Conservation (phyloP, 2,888 invertebrate genomes). For the Lucinisca nassula region DNA sequence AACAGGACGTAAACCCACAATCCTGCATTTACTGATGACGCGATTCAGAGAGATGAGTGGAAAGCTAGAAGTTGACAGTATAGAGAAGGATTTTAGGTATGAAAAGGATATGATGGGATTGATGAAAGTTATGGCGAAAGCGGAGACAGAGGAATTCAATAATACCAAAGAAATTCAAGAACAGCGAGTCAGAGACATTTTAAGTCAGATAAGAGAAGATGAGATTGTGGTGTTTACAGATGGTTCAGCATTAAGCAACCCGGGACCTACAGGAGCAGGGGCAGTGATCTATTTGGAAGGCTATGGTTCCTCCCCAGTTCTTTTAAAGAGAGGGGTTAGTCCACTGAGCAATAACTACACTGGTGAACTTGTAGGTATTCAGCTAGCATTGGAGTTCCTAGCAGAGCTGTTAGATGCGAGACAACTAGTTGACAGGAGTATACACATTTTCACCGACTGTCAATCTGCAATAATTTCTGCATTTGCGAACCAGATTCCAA, state of each 20-base stretch:
- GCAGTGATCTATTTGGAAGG: conserved; percentile 11
- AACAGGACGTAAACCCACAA: background rate
- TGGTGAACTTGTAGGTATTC: conserved; percentile 4
- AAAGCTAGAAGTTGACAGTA: no score
- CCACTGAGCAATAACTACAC: conserved; percentile 8
- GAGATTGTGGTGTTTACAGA: conserved; percentile 15
- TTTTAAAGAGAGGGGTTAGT: background rate
- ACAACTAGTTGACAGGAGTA: background rate
- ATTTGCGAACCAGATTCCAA: conserved; percentile 16
- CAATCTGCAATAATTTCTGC: conserved; percentile 14
- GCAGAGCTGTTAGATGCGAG: background rate
- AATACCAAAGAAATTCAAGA: no score
- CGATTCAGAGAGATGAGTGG: no score
- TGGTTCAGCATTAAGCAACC: conserved; percentile 18
- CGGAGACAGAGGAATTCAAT: no score
- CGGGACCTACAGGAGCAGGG: conserved; percentile 20
- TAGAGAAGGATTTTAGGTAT: no score
- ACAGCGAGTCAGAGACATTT: background rate
- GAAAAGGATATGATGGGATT: background rate
- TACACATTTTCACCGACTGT: conserved; percentile 27
- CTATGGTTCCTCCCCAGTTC: background rate
- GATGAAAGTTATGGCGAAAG: background rate
- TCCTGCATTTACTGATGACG: background rate
- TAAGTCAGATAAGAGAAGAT: background rate
- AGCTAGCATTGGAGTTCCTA: background rate